Base-by-base conservation (phyloP, 1,140 invertebrate species). In the Coelopa frigida region DNA sequence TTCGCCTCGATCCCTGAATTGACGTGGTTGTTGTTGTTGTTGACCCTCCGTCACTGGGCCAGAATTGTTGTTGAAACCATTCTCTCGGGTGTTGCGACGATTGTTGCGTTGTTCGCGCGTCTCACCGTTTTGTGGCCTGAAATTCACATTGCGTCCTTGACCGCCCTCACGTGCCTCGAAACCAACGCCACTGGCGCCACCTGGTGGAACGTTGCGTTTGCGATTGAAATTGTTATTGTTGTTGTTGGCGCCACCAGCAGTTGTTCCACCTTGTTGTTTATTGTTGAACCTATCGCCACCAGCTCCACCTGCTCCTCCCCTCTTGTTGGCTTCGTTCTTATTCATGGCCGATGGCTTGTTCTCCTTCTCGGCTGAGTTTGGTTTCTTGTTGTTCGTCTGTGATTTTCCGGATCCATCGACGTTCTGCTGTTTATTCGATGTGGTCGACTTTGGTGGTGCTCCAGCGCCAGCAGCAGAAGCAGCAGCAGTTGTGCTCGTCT, bases 321-420 rank as follows among this genome's bases (percentile, higher is more conserved):
- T 59, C 45, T 60, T 67, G 46, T 57, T 61, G 44, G 55, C 52
- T 46, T 59, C 48, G 17, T 55, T 63, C 46, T 65, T 68, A 44
- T 58, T 68, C 10, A 68, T 48, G 60, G 78, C 72, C 57, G 71
- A 70, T 63, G 74, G 69, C 70, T 88, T 87, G 70, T 88, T 90
- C 75, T 89, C 86, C 68, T 91, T 92, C 65, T 90, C 87, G 33
- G 83, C 82, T 48, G 84, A 59, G 50, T 61, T 67, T 20, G 58
- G 54, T 49, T 61, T 67, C 43, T 63, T 67, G 21, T 23, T 31
- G 27, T 35, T 42, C 21, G 27, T n/a, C 22, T 32, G 24, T 22
- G 23, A 23, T 15, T 29, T 32, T 36, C 31, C 10, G 27, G 10
- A 15, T 20, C 32, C 33, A 18, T 37, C 44, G 32, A 24, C 23